Percentiles rank a stretch among this genome's conserved stretches.
These are phyloP conservation scores for Drosophila willistoni DNA, from an alignment of 1,140 invertebrate genomes.

Conservation along the genomic window DNA sequence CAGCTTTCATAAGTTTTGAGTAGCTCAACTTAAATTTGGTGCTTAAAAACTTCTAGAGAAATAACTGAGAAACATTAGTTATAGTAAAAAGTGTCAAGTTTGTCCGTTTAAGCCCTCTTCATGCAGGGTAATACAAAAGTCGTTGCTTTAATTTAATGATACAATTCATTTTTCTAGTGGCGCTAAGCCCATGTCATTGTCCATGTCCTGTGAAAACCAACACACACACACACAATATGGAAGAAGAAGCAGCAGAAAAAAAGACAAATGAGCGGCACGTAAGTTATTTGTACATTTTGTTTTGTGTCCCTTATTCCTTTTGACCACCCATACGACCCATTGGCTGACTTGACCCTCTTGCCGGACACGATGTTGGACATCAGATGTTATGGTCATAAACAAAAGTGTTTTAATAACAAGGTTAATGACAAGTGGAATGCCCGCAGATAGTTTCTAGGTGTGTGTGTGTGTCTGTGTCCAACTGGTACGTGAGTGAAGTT, in stretches of 20 bases:
- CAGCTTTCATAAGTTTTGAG: too few relatives aligned
- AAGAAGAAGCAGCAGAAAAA: neutral
- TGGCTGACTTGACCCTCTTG: too few relatives aligned
- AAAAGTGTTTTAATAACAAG: conserved; percentile 83
- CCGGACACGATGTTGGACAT: conserved; percentile 46
- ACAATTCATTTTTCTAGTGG: neutral
- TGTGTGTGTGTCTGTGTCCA: neutral
- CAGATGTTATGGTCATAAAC: conserved; percentile 82
- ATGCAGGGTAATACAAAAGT: too few relatives aligned
- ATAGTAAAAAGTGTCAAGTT: too few relatives aligned
- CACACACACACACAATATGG: neutral
- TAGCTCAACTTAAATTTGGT: too few relatives aligned
- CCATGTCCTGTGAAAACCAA: conserved; percentile 21
- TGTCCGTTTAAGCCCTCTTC: too few relatives aligned
- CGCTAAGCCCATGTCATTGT: conserved; percentile 24
- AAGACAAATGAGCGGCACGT: conserved; percentile 77
- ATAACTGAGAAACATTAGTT: too few relatives aligned
- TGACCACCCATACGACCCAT: too few relatives aligned
- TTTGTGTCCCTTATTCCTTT: too few relatives aligned
- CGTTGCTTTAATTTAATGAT: too few relatives aligned
- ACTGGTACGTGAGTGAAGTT: conserved; percentile 53
- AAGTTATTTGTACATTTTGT: conserved; percentile 72
- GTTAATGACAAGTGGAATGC: conserved; percentile 82
- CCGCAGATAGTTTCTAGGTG: conserved; percentile 19
- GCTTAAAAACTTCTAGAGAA: too few relatives aligned